Conservation (phyloP, 2,797 vertebrate species). For the Poecile montanus region DNA sequence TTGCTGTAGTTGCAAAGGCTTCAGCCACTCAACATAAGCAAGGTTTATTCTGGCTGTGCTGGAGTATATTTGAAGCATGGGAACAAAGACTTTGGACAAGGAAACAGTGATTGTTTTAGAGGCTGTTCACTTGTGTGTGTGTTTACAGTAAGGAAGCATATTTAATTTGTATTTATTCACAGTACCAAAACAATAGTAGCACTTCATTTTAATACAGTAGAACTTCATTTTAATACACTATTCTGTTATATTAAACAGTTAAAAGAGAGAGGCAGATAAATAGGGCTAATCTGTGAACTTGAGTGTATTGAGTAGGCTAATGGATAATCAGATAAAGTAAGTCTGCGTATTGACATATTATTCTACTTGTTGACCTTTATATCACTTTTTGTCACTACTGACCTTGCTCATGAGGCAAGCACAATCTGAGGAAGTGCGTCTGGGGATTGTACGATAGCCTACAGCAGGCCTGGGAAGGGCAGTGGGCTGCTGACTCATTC, state of each 20-base stretch:
- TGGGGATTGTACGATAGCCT: conserved; percentile 9
- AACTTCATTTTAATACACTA: not conserved
- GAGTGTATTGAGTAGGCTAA: not conserved
- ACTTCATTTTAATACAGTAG: not conserved
- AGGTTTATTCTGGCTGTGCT: not conserved
- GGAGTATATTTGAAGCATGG: not conserved
- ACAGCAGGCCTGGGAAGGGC: conserved; percentile 43
- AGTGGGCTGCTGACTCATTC: conserved; percentile 41
- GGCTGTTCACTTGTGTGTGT: not conserved
- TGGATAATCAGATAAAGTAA: conserved; percentile 15
- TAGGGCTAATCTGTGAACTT: not conserved
- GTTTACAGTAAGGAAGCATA: not conserved
- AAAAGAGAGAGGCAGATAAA: not conserved
- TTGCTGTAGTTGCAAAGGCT: not conserved
- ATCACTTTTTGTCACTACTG: conserved; percentile 16
- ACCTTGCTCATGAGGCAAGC: conserved; percentile 43
- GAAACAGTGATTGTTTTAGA: not conserved
- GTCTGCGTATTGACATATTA: not conserved
- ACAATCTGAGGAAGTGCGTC: conserved; percentile 55
- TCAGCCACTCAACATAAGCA: not conserved
- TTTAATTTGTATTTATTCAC: not conserved
- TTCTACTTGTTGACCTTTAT: conserved; percentile 29
- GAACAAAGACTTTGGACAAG: not conserved
- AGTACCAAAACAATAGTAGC: not conserved
- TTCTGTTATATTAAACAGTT: not conserved